A percentile compares a stretch with the other conserved stretches of the same genome.
Evolutionary conservation across 2,113 vertebrate species (phyloP).

Genomic region (Poeciliopsis prolifica): DNA sequence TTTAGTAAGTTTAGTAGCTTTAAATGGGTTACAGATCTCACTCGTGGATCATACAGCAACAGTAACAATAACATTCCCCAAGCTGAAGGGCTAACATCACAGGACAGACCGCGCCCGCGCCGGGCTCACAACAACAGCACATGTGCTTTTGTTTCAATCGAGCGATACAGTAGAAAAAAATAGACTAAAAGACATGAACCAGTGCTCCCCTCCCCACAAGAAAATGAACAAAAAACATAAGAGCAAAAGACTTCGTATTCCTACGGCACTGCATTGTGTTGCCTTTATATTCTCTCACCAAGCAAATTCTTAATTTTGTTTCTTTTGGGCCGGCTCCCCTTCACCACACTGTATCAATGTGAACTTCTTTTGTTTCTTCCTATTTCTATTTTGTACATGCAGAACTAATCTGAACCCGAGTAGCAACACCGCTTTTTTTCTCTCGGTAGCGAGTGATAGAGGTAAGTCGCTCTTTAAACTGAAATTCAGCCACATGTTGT

Average conservation of each 20-base stretch:
- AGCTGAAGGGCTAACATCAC: slow-evolving; percentile 55
- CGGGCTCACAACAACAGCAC: slow-evolving; percentile 58
- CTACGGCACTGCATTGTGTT: slow-evolving; percentile 36
- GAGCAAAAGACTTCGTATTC: slow-evolving; percentile 25
- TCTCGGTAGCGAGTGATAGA: not conserved
- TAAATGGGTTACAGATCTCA: slow-evolving; percentile 66
- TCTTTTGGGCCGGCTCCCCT: not conserved
- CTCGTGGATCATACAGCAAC: slow-evolving; percentile 47
- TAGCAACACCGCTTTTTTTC: not conserved
- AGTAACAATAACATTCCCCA: slow-evolving; percentile 67
- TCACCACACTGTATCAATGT: not conserved
- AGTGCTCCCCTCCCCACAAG: not conserved
- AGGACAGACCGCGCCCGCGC: slow-evolving; percentile 42
- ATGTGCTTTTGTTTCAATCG: slow-evolving; percentile 62
- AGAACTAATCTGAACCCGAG: not conserved
- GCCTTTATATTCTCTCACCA: slow-evolving; percentile 24
- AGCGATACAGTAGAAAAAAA: slow-evolving; percentile 50
- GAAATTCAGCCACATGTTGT: not conserved
- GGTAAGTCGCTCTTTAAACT: not conserved
- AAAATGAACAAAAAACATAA: not conserved
- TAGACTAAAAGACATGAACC: slow-evolving; percentile 53
- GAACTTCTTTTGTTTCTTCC: not conserved
- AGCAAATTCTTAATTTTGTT: slow-evolving; percentile 1
- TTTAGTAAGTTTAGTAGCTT: slow-evolving; percentile 60
- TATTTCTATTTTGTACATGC: slow-evolving; percentile 13